A percentile compares a stretch with the other conserved stretches of the same genome.
phyloP scores from a whole-genome alignment of 2,888 invertebrate species.

The Drosophila cracens region DNA sequence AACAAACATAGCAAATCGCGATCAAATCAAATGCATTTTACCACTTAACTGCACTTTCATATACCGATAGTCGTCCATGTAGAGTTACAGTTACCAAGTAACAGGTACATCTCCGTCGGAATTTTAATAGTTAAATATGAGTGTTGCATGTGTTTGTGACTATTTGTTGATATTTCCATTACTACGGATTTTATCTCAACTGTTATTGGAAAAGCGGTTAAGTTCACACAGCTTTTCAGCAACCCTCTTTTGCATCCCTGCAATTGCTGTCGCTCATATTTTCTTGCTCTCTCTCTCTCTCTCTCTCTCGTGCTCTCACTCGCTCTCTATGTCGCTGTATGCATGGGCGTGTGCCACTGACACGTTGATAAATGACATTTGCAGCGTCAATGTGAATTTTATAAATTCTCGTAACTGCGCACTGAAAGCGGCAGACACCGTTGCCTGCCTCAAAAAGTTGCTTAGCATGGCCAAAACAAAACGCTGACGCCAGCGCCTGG shows the following conservation, averaged over 20 bases:
- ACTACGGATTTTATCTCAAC: background rate
- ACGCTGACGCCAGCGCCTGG: constrained; percentile 57
- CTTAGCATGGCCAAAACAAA: constrained; percentile 72
- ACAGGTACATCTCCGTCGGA: background rate
- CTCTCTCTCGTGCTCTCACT: background rate
- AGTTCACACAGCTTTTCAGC: background rate
- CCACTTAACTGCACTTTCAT: background rate
- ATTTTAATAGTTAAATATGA: background rate
- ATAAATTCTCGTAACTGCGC: constrained; percentile 75
- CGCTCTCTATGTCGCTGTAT: constrained; percentile 24
- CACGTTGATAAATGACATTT: constrained; percentile 80
- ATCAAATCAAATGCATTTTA: background rate
- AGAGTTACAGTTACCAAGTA: background rate
- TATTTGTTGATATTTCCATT: background rate
- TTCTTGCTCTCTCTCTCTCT: background rate
- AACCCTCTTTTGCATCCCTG: background rate
- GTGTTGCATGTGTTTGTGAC: background rate
- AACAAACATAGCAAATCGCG: too few relatives aligned
- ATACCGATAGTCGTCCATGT: background rate
- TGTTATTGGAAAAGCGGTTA: background rate
- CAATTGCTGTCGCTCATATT: background rate
- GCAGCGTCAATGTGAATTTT: constrained; percentile 80
- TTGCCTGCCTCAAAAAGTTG: constrained; percentile 51
- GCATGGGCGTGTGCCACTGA: constrained; percentile 58
- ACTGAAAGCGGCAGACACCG: constrained; percentile 14